Base-by-base conservation (phyloP, 1,140 invertebrate genomes). In the Polypedilum pembai region DNA sequence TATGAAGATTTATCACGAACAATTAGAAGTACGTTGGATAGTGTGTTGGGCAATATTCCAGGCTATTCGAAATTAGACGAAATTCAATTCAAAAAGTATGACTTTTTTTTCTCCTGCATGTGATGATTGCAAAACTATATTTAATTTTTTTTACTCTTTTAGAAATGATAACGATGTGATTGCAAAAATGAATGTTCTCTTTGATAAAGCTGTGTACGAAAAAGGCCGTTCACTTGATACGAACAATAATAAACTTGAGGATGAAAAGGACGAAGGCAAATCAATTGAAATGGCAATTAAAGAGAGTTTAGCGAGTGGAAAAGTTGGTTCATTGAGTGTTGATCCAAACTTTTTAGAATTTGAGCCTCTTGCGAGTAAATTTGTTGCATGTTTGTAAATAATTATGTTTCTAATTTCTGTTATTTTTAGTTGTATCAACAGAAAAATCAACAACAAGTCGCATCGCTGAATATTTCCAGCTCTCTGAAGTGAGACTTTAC, bases 331-430 rank as follows among this genome's bases (percentile, higher is more conserved):
- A 40, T 81, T 95, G 1, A 88, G 86, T 8, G 87, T 95, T 0
- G 93, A 96, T 83, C 90, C 91, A 0, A 86, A 88, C 75, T 92
- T 89, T 80, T 82, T 92, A 73, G 85, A 89, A 18, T 87, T 93
- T 77, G 86, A 89, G 79, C 86, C 89, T 3, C 84, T 86, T 74
- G 85, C 85, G 77, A 82, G 88, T 90, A 78, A 86, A 86, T 85
- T 73, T 5, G 21, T 20, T 63, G 24, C 24, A 33, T 33, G 5
- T 33, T 33, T 33, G 1, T 33, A 33, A 33, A 33, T 33, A 33
- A 33, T 33, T 33, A 1, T 15, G 7, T 40, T 40, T n/a, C 40
- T 40, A 20, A 18, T 69, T 69, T 21, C 65, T 20, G 21, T 24
- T 75, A 20, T 40, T 17, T 41, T 72, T 73, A 56, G 45, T 56